A percentile compares a stretch with the other conserved stretches of the same genome.
Evolutionary conservation across 2,113 vertebrate genomes (phyloP).

Genomic region (Podarcis muralis): DNA sequence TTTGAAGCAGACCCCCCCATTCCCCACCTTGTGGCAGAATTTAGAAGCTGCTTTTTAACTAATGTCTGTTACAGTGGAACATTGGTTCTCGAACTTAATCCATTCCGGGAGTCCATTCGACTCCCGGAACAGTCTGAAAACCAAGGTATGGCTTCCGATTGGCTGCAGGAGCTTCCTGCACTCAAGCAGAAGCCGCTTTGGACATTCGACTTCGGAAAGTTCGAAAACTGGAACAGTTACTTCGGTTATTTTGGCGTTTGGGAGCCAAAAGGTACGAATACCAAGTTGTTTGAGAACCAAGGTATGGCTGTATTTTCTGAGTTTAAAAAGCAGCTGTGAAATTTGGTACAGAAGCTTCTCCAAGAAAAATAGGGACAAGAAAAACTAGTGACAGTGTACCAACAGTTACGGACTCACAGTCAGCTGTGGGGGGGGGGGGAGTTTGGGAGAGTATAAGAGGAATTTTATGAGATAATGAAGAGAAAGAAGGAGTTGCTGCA

Average conservation of each 20-base stretch:
- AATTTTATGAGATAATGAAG: neutral
- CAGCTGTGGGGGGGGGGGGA: neutral
- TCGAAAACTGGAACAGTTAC: too few relatives aligned
- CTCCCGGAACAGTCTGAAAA: too few relatives aligned
- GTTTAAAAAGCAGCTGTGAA: neutral
- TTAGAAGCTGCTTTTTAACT: neutral
- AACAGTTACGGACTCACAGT: neutral
- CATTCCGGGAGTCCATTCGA: too few relatives aligned
- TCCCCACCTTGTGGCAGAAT: neutral
- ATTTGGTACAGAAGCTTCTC: neutral
- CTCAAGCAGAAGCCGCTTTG: too few relatives aligned
- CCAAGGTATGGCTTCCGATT: too few relatives aligned
- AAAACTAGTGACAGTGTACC: too few relatives aligned
- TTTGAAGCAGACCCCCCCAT: neutral
- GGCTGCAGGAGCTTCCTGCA: too few relatives aligned
- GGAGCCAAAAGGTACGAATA: too few relatives aligned
- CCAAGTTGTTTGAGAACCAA: too few relatives aligned
- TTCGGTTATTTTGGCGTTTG: fast-evolving
- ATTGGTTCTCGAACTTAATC: too few relatives aligned
- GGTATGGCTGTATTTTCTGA: too few relatives aligned
- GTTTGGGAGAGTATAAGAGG: neutral
- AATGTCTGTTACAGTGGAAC: neutral
- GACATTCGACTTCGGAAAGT: too few relatives aligned
- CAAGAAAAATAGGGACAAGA: neutral
- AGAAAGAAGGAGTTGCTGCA: neutral